These are phyloP conservation scores for Lasioglossum figueresi DNA, from an alignment of 2,888 invertebrate genomes.

Conservation along the genomic window DNA sequence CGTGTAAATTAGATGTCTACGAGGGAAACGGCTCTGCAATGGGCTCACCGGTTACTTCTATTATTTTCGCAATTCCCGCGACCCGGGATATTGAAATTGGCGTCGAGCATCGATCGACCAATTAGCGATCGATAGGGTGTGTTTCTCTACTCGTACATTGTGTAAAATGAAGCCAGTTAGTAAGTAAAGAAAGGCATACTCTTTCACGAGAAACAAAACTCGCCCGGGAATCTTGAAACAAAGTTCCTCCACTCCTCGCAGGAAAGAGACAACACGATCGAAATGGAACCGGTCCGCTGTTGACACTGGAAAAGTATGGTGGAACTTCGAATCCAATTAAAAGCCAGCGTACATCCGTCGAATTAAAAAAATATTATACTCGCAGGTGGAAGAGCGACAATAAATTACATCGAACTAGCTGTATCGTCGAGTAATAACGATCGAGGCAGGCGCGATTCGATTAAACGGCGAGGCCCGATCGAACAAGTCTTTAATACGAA, in stretches of 20 bases:
- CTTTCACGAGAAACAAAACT: background rate
- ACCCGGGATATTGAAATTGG: background rate
- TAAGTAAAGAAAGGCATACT: background rate
- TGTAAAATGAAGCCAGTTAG: no score
- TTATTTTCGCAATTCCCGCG: background rate
- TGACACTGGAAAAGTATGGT: background rate
- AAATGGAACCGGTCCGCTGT: background rate
- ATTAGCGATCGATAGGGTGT: background rate
- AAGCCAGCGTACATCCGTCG: background rate
- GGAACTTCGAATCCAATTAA: slow-evolving; percentile 4
- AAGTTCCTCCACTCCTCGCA: background rate
- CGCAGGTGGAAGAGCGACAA: background rate
- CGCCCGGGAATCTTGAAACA: background rate
- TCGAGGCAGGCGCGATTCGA: background rate
- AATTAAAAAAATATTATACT: background rate
- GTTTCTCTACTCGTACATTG: background rate
- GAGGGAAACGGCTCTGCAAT: slow-evolving; percentile 33
- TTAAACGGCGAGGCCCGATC: background rate
- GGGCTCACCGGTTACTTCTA: slow-evolving; percentile 1
- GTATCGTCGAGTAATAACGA: background rate
- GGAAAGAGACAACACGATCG: background rate
- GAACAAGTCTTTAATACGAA: background rate
- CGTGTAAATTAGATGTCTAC: slow-evolving; percentile 60
- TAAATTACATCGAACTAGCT: slow-evolving; percentile 14
- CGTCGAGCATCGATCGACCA: background rate